Conservation (phyloP, 2,888 invertebrate species). For the Tinea pellionella region DNA sequence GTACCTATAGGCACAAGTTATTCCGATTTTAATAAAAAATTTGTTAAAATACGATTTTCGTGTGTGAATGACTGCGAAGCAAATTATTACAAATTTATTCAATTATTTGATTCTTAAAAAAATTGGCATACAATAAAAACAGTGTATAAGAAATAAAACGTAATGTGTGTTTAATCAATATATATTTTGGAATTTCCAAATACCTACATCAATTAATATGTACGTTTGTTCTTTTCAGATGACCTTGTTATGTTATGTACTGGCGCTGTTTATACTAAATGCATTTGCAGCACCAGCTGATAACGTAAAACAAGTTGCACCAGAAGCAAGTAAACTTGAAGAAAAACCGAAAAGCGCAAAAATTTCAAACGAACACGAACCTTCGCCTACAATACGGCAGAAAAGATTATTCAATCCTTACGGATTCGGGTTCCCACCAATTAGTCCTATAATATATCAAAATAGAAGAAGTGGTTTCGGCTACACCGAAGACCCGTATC, state of each 20-base stretch:
- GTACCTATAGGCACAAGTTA: too few relatives aligned
- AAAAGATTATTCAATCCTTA: slow-evolving; percentile 37
- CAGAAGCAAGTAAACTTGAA: background rate
- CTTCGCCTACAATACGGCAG: slow-evolving; percentile 22
- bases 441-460: slow-evolving; percentile 22
- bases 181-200: slow-evolving; percentile 12
- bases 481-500: slow-evolving; percentile 20
- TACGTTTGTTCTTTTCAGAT: slow-evolving; percentile 39
- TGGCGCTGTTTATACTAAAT: background rate
- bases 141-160: too few relatives aligned
- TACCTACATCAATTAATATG: too few relatives aligned
- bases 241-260: slow-evolving; percentile 22
- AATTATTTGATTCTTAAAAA: too few relatives aligned
- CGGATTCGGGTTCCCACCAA: slow-evolving; percentile 29
- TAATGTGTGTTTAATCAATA: too few relatives aligned
- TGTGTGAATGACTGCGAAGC: too few relatives aligned
- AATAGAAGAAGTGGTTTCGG: slow-evolving; percentile 18
- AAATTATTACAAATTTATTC: too few relatives aligned
- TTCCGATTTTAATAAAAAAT: too few relatives aligned
- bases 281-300: slow-evolving; percentile 34
- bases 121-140: too few relatives aligned
- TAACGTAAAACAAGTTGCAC: slow-evolving; percentile 17
- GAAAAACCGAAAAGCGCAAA: background rate
- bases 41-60: too few relatives aligned
- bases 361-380: background rate